Evolutionary conservation across 2,113 vertebrate genomes (phyloP).

Genomic region (Percina caprodes): DNA sequence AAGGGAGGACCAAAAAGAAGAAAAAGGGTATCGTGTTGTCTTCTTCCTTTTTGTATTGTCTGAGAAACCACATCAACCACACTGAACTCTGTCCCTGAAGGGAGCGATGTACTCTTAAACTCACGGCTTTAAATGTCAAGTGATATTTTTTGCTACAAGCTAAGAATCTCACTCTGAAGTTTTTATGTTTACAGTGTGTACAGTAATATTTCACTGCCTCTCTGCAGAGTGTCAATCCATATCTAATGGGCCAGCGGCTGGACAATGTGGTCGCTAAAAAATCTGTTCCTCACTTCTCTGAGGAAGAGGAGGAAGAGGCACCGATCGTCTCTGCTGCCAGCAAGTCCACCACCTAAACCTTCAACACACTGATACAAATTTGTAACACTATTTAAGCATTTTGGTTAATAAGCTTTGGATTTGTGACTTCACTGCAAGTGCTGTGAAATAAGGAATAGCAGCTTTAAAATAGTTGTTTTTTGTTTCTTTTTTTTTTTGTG

Average conservation of each 20-base stretch:
- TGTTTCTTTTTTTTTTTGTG: too few relatives aligned
- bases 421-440: background rate
- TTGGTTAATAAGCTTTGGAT: background rate
- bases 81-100: background rate
- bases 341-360: conserved; percentile 68
- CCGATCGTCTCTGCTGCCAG: conserved; percentile 53
- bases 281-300: conserved; percentile 94
- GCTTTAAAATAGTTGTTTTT: background rate
- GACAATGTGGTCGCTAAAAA: conserved; percentile 98
- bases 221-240: conserved; percentile 93
- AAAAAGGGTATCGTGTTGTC: conserved; percentile 88
- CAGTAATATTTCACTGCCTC: conserved; percentile 45
- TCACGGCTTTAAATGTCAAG: background rate
- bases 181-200: background rate
- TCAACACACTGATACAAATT: conserved; percentile 7
- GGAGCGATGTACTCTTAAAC: conserved; percentile 7
- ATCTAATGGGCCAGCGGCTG: conserved; percentile 93
- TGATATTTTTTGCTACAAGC: background rate
- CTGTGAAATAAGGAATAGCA: background rate
- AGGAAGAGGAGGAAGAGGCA: conserved; percentile 85
- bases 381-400: conserved; percentile 38
- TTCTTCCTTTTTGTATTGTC: conserved; percentile 29
- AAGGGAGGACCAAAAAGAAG: conserved; percentile 90
- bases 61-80: conserved; percentile 46
- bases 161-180: background rate